These are phyloP conservation scores for Dichetophora obliterata DNA, from an alignment of 2,888 invertebrate genomes.

Conservation along the genomic window DNA sequence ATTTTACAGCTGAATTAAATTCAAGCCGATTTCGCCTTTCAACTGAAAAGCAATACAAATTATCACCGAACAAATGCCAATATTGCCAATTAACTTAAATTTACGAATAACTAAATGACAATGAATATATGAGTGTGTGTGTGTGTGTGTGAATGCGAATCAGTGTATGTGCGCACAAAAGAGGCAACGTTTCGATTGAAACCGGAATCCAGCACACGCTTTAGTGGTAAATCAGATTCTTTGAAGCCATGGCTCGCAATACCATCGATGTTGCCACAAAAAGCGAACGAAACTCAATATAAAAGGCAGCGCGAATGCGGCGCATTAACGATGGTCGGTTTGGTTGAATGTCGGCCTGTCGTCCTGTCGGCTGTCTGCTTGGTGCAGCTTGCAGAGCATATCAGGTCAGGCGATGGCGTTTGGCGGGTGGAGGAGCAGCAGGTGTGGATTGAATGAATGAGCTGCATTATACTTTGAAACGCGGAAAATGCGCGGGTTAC, in stretches of 20 bases:
- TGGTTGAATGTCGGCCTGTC: no score
- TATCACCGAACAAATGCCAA: not conserved
- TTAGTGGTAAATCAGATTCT: constrained; percentile 2
- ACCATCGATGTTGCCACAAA: not conserved
- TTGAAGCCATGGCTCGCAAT: not conserved
- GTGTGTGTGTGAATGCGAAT: not conserved
- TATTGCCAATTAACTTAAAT: constrained; percentile 14
- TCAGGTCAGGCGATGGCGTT: no score
- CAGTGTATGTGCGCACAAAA: constrained; percentile 32
- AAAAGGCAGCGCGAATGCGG: no score
- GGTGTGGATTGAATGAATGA: not conserved
- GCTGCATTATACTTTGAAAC: constrained; percentile 36
- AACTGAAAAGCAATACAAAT: not conserved
- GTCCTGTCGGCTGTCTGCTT: no score
- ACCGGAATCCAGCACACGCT: constrained; percentile 36
- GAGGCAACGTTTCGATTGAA: not conserved
- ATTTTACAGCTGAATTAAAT: not conserved
- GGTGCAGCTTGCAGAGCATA: no score
- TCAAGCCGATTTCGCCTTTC: not conserved
- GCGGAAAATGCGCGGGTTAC: constrained; percentile 3
- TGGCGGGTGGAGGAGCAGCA: no score
- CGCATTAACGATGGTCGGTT: no score
- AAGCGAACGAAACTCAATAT: no score
- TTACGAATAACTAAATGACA: constrained; percentile 11
- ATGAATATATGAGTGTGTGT: constrained; percentile 1